Percentiles rank a stretch among this genome's conserved stretches.
Conservation (phyloP, 1,140 invertebrate species). For the Papilio machaon region DNA sequence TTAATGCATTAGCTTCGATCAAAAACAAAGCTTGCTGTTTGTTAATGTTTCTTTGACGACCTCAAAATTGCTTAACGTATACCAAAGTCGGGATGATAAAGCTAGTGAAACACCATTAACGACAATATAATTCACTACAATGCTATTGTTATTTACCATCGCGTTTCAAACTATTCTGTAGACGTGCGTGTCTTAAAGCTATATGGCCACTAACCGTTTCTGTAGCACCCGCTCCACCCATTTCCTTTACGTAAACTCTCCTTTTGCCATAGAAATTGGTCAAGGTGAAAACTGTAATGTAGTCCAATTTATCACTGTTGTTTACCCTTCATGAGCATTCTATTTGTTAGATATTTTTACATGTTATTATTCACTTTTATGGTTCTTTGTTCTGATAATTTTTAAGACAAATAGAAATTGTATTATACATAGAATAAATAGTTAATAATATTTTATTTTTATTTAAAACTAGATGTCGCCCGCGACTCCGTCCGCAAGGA, state of each 20-base stretch:
- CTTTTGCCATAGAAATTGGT: not conserved
- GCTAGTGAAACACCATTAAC: conserved; percentile 17
- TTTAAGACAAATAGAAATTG: not conserved
- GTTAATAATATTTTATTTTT: not conserved
- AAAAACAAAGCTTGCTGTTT: not conserved
- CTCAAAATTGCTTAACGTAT: conserved; percentile 11
- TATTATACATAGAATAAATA: too few species aligned
- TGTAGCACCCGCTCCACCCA: not conserved
- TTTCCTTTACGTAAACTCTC: conserved; percentile 20
- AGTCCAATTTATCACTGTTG: not conserved
- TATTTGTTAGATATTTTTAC: not conserved
- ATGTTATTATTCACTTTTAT: not conserved
- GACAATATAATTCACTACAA: conserved; percentile 6
- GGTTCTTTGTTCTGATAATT: not conserved
- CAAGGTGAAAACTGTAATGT: conserved; percentile 32
- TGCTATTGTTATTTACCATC: conserved; percentile 15
- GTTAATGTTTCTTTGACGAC: conserved; percentile 28
- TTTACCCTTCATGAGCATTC: not conserved
- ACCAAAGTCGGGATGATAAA: not conserved
- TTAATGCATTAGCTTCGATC: conserved; percentile 9
- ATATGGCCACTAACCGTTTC: conserved; percentile 15
- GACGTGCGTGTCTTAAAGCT: conserved; percentile 12
- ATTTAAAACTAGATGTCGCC: not conserved
- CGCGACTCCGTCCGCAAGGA: too few species aligned
- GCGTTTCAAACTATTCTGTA: not conserved